Evolutionary conservation across 2,113 vertebrate species (phyloP), one percentile per base, ranked within the genome.

Genomic region (Anhinga rufa): DNA sequence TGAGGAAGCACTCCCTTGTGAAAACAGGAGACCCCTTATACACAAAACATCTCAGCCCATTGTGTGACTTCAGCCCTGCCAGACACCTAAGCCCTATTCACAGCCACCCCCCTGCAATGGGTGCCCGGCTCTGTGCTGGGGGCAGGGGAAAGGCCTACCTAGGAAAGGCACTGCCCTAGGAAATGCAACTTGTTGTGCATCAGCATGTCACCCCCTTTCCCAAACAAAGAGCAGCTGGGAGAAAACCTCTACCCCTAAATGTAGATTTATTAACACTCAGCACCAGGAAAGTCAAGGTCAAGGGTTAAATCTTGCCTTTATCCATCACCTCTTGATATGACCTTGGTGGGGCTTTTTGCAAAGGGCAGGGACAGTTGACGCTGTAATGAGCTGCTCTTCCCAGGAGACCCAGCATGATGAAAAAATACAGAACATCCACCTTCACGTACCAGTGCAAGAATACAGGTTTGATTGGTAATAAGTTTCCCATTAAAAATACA

Each of bases 261-360:
- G 81, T 42, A 97, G 96, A 95, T 96, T 96, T 94, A 96, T 96
- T 97, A 95, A 92, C 95, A 97, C 94, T 91, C 92, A 88, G 75
- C 93, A 96, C 87, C 79, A 90, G 92, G 79, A 93, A 97, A 85
- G 84, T 89, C 89, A 96, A 87, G 97, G 96, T 97, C 97, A 97
- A 91, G 87, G 97, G 97, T 95, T 97, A 97, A 97, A 96, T 44
- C 92, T 90, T 1, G 66, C 92, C 91, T 97, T 96, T 97, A 95
- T 97, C 93, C 95, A 96, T 97, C 95, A 97, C 91, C 84, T 93
- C 89, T 70, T 72, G 78, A 85, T 80, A 77, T 83, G 94, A 97
- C 96, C 95, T 96, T 97, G 94, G 95, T 90, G 51, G 75, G 79
- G 82, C 70, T 48, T 75, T 94, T 90, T 95, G 89, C 91, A 97